A percentile compares a stretch with the other conserved stretches of the same genome.
phyloP scores from a whole-genome alignment of 1,140 invertebrate genomes.

The Drosophila pandora region DNA sequence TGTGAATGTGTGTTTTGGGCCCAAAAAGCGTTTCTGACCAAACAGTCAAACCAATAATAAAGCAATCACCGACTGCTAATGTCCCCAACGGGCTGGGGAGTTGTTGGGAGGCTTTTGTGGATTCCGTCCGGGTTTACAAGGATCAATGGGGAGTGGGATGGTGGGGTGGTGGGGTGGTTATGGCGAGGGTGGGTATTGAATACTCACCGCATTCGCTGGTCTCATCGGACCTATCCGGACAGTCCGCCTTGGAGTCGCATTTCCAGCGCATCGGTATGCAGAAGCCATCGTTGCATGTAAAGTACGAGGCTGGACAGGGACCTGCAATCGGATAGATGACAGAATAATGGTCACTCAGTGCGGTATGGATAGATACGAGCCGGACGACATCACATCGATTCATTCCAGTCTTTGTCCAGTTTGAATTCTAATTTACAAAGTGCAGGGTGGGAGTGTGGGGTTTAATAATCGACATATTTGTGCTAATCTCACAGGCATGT shows the following conservation, averaged over 20 bases:
- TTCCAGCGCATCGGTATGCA: slow-evolving; percentile 87
- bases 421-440: slow-evolving; percentile 20
- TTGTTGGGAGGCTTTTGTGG: background rate
- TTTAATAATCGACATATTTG: slow-evolving; percentile 16
- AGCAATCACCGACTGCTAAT: slow-evolving; percentile 67
- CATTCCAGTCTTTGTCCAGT: slow-evolving; percentile 17
- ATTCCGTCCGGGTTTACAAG: slow-evolving; percentile 1
- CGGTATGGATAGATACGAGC: background rate
- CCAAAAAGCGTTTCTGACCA: slow-evolving; percentile 49
- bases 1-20: background rate
- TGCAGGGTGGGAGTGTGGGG: background rate
- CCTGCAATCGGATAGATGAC: slow-evolving; percentile 61
- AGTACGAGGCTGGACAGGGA: slow-evolving; percentile 84
- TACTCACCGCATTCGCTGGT: slow-evolving; percentile 85
- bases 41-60: slow-evolving; percentile 79
- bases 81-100: slow-evolving; percentile 21
- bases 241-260: slow-evolving; percentile 88
- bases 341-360: slow-evolving; percentile 44
- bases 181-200: slow-evolving; percentile 1
- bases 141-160: background rate
- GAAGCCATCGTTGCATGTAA: slow-evolving; percentile 86
- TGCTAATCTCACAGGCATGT: slow-evolving; percentile 9
- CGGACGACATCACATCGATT: slow-evolving; percentile 13
- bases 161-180: background rate
- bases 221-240: slow-evolving; percentile 89